Evolutionary conservation across 35 echinoderm and acorn worm genomes (phyloP), one percentile per base, ranked within the genome.

Genomic region (Lytechinus variegatus): DNA sequence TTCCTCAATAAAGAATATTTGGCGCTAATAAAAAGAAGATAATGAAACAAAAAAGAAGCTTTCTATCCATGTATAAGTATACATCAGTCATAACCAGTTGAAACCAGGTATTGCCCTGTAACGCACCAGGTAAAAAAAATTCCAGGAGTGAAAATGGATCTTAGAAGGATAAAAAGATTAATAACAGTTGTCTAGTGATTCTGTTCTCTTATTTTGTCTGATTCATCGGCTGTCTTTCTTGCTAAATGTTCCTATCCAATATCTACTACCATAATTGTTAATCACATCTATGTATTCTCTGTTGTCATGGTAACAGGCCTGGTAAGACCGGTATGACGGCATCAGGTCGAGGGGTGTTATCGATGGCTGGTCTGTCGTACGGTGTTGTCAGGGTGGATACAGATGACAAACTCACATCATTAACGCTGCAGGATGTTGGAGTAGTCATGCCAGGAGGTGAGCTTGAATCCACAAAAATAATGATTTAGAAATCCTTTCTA

Each of bases 401-500:
- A 27, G 98, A 97, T 87, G 98, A 99, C 95, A 99, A 99, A 86
- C 95, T 99, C 24, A 99, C 98, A 60, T 99, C 98, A 60, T 86
- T 99, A 44, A 99, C 98, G 4, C 95, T 99, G 55, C 98, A 99
- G 91, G 98, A 99, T 99, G 98, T 99, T 56, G 98, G 98, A 86
- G 98, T 99, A 9, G 98, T 99, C 92, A 99, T 99, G 97, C 98
- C 98, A 71, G 98, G 98, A 97, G 97, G 98, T 99, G 95, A 96
- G 98, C 55, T 2, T 9, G 9, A 58, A 58, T 44, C 2, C 33
- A 44, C 33, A 44, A 44, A 44, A 44, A 44, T 44, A n/a, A n/a
- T n/a, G n/a, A n/a, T n/a, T n/a, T n/a, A n/a, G n/a, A n/a, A n/a
- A n/a, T n/a, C n/a, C n/a, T n/a, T n/a, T n/a, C n/a, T n/a, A n/a